These are phyloP conservation scores for Shargacucullia verbasci DNA, from an alignment of 2,888 invertebrate genomes.

Conservation along the genomic window DNA sequence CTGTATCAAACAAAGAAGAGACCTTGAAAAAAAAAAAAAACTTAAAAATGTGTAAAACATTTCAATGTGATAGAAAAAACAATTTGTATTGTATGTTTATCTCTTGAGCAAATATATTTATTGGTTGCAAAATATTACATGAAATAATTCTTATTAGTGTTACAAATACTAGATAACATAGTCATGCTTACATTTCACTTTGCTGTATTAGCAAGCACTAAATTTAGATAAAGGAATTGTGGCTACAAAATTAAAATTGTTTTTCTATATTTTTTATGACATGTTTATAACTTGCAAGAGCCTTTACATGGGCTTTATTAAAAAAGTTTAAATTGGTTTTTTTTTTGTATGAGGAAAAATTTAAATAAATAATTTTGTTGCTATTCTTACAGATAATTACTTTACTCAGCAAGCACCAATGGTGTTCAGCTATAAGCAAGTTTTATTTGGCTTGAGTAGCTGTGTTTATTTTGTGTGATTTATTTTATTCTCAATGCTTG, in stretches of 20 bases:
- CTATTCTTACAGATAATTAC: conserved; percentile 65
- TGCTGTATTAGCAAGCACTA: no score
- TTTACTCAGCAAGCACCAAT: conserved; percentile 61
- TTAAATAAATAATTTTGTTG: conserved; percentile 15
- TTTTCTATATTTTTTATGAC: no score
- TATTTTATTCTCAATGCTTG: no score
- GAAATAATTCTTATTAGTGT: conserved; percentile 2
- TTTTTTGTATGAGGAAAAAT: neutral
- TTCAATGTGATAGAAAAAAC: neutral
- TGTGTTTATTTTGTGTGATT: conserved; percentile 21
- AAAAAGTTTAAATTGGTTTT: neutral
- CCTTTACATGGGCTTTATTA: no score
- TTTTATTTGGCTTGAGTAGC: conserved; percentile 52
- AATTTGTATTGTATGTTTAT: conserved; percentile 1
- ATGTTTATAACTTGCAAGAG: no score
- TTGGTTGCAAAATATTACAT: conserved; percentile 23
- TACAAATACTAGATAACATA: conserved; percentile 14
- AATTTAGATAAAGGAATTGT: no score
- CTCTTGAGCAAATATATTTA: neutral
- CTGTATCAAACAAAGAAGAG: no score
- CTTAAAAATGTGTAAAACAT: no score
- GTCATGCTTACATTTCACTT: conserved; percentile 13
- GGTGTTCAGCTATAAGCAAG: conserved; percentile 79
- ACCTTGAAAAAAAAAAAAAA: no score
- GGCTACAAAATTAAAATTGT: no score